Evolutionary conservation across 2,888 invertebrate genomes (phyloP).

Genomic region (Nezara viridula): DNA sequence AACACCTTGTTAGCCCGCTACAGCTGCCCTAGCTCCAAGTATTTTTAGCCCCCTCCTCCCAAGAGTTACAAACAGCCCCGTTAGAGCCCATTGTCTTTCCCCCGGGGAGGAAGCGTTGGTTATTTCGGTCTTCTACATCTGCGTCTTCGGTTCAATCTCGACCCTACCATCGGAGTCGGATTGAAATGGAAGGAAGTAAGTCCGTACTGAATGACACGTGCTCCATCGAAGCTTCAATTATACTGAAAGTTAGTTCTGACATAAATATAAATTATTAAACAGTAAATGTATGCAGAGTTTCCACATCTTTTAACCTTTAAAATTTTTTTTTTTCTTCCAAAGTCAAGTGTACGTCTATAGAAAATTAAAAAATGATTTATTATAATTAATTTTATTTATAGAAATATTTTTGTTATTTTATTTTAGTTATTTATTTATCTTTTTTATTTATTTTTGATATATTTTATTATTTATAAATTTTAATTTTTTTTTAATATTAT

Average conservation of each 20-base stretch:
- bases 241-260: not conserved
- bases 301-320: no score
- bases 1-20: conserved; percentile 55
- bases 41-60: conserved; percentile 42
- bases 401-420: no score
- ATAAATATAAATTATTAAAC: not conserved
- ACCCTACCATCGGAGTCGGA: not conserved
- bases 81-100: conserved; percentile 54
- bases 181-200: not conserved
- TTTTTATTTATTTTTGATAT: no score
- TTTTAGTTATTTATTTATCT: no score
- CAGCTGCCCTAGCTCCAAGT: conserved; percentile 12
- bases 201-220: not conserved
- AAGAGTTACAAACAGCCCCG: conserved; percentile 55
- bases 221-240: not conserved
- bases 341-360: no score
- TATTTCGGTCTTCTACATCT: conserved; percentile 53
- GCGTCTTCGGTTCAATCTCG: conserved; percentile 44
- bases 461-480: no score
- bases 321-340: no score
- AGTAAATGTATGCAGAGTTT: no score
- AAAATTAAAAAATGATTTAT: no score
- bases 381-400: no score
- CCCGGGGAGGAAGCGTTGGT: conserved; percentile 22
- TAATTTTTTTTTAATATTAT: no score